These are phyloP conservation scores for Dysmachus trigonus DNA, from an alignment of 2,888 invertebrate genomes.

Conservation along the genomic window DNA sequence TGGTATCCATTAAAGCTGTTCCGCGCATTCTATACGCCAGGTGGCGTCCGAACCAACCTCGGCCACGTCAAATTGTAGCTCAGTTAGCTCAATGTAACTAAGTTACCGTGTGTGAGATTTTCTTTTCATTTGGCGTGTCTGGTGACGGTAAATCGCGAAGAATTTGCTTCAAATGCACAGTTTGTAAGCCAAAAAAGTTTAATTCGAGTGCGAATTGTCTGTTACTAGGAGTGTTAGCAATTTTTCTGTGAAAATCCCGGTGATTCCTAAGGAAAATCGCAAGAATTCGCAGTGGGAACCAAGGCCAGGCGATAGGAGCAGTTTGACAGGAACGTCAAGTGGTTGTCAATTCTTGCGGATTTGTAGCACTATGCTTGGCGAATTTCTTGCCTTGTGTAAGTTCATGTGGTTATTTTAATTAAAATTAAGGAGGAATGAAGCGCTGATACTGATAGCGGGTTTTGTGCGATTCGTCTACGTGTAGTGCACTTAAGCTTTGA, in stretches of 20 bases:
- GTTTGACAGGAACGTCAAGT: constrained; percentile 30
- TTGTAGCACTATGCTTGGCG: constrained; percentile 4
- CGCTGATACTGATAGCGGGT: not conserved
- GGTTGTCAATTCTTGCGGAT: constrained; percentile 13
- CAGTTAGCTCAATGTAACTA: constrained; percentile 33
- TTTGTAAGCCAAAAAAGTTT: not conserved
- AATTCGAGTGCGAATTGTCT: not conserved
- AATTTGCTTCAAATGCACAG: not conserved
- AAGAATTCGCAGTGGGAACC: not conserved
- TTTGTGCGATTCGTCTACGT: not conserved
- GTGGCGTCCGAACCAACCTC: constrained; percentile 3
- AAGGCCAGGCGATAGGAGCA: constrained; percentile 7
- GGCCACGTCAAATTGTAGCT: constrained; percentile 48
- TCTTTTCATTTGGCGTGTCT: constrained; percentile 3
- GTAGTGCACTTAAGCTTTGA: not conserved
- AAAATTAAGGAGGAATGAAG: not conserved
- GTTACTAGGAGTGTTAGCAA: not conserved
- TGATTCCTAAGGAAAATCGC: not conserved
- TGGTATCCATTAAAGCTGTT: not conserved
- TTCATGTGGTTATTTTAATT: constrained; percentile 4
- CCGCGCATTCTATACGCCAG: not conserved
- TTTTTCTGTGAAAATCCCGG: not conserved
- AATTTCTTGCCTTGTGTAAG: not conserved
- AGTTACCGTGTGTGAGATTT: constrained; percentile 29
- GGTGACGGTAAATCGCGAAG: constrained; percentile 16